Base-by-base conservation (phyloP, 2,113 vertebrate species). In the Mesocricetus auratus region DNA sequence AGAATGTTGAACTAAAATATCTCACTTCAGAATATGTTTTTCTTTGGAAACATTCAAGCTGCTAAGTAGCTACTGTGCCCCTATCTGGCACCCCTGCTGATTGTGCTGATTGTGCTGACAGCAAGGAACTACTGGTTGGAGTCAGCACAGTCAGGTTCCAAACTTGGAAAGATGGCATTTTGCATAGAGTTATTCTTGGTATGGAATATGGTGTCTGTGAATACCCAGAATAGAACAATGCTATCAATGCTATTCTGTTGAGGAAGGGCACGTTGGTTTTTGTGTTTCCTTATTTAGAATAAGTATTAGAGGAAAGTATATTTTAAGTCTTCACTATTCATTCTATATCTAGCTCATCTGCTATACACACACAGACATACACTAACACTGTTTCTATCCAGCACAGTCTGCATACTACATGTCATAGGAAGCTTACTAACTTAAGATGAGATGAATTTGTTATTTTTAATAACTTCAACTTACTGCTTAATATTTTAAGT, bases 161-260 rank as follows among this genome's bases (percentile, higher is more conserved):
- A 36, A 95, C 78, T 94, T 94, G 73, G 95, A 87, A 97, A 97
- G 73, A 91, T 69, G 89, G 86, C 13, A 74, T 74, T 97, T 92
- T 91, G 78, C 21, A 86, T 81, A 97, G 91, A 96, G 92, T 97
- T 97, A 90, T 94, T 94, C 89, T 95, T 60, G 1, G 93, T 96
- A 60, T 92, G 88, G 93, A 97, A 97, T 98, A 96, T 26, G 7
- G 62, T 98, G 53, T 78, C 92, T 98, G 92, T 89, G 97, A 97
- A 94, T 91, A 78, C 24, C 66, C 75, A 89, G 22, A 97, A 96
- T 93, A 90, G 69, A 94, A 96, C 92, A 95, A 73, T n/a, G 6
- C n/a, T 62, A 83, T 83, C 81, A 62, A 31, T 42, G 58, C n/a
- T 94, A 33, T 93, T 96, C 97, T 88, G n/a, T 91, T 74, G 78